These are phyloP conservation scores for Monomorium pharaonis DNA, from an alignment of 1,140 invertebrate genomes.

Conservation along the genomic window DNA sequence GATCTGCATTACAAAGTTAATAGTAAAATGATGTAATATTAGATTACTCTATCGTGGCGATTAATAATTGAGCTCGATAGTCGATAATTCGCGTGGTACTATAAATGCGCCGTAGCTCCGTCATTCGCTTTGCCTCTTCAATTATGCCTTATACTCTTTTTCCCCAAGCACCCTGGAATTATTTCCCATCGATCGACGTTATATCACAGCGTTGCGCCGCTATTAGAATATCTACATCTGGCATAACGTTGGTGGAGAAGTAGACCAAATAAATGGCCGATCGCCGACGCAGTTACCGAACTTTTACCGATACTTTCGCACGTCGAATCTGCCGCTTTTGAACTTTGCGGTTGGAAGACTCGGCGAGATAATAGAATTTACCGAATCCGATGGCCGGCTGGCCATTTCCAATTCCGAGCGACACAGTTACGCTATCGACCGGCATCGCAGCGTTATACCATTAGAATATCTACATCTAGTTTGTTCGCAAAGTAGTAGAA, in stretches of 20 bases:
- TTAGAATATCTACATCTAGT: conserved; percentile 60
- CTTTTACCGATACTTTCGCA: conserved; percentile 14
- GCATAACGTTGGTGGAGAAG: conserved; percentile 10
- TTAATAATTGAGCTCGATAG: conserved; percentile 41
- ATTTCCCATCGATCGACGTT: conserved; percentile 35
- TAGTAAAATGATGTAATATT: conserved; percentile 2
- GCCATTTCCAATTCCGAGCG: conserved; percentile 33
- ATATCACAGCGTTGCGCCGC: conserved; percentile 25
- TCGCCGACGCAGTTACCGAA: background rate
- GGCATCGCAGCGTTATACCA: conserved; percentile 3
- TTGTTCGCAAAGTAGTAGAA: conserved; percentile 58
- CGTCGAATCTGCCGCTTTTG: background rate
- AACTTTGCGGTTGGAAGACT: background rate
- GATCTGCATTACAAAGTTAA: background rate
- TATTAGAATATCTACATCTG: conserved; percentile 54
- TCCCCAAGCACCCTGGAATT: conserved; percentile 10
- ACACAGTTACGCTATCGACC: conserved; percentile 38
- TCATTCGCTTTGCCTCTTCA: conserved; percentile 38
- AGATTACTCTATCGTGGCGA: background rate
- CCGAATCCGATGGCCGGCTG: background rate
- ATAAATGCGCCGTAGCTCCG: background rate
- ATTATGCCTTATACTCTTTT: conserved; percentile 39
- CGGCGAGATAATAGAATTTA: conserved; percentile 12
- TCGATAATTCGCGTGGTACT: conserved; percentile 24
- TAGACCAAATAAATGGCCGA: conserved; percentile 41